Evolutionary conservation across 2,797 vertebrate genomes (phyloP).

Genomic region (Sorex maritimensis): DNA sequence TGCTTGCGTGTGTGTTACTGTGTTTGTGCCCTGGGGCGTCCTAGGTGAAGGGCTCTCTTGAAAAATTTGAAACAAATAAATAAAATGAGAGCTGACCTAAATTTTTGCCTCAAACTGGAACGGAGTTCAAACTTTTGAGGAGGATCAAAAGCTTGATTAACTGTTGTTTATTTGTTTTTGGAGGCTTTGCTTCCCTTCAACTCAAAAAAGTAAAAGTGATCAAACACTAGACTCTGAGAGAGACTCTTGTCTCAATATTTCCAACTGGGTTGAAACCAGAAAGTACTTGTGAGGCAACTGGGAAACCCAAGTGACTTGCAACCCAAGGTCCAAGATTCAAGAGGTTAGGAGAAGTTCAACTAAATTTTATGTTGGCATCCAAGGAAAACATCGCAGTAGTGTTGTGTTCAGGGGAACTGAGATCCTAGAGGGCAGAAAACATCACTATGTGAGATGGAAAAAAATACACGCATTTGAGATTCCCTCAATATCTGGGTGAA

Average conservation of each 20-base stretch:
- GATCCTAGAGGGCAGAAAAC: slow-evolving; percentile 86
- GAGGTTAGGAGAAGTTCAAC: slow-evolving; percentile 78
- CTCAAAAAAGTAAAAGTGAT: slow-evolving; percentile 87
- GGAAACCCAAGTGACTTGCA: slow-evolving; percentile 76
- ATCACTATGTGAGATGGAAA: slow-evolving; percentile 79
- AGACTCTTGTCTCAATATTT: slow-evolving; percentile 88
- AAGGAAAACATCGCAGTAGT: slow-evolving; percentile 84
- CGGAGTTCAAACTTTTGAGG: slow-evolving; percentile 84
- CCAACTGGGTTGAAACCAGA: slow-evolving; percentile 85
- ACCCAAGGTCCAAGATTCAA: slow-evolving; percentile 73
- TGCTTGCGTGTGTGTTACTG: slow-evolving; percentile 61
- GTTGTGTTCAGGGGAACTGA: slow-evolving; percentile 81
- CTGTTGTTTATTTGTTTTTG: slow-evolving; percentile 86
- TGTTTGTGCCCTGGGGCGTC: slow-evolving; percentile 79
- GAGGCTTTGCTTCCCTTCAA: slow-evolving; percentile 84
- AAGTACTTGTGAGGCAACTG: slow-evolving; percentile 85
- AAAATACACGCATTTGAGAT: slow-evolving; percentile 72
- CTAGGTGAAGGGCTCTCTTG: slow-evolving; percentile 83
- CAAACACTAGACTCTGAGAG: slow-evolving; percentile 86
- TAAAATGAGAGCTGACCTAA: slow-evolving; percentile 85
- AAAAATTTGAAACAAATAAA: slow-evolving; percentile 87
- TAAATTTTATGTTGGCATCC: slow-evolving; percentile 75
- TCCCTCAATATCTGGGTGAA: slow-evolving; percentile 63
- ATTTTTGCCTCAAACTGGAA: slow-evolving; percentile 83
- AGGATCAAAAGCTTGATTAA: slow-evolving; percentile 86